A percentile compares a stretch with the other conserved stretches of the same genome.
Conservation (phyloP, 2,797 vertebrate genomes). For the Smutsia gigantea region DNA sequence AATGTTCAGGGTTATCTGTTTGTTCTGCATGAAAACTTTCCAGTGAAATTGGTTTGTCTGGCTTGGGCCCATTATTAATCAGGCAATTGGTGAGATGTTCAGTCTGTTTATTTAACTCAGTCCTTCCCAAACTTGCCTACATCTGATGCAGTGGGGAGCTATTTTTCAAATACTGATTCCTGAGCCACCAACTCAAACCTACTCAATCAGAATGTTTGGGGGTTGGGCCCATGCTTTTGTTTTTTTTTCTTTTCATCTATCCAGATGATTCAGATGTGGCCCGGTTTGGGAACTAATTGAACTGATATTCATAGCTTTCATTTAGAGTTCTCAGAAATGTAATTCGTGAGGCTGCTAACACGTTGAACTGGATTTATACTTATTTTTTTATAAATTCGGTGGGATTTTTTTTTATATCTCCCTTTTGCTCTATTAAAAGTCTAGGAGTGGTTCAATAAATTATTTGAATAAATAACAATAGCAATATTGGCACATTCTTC, state of each 20-base stretch:
- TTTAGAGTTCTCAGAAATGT: conserved; percentile 25
- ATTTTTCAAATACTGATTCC: conserved; percentile 22
- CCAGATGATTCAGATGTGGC: not conserved
- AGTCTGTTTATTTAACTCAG: not conserved
- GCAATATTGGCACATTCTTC: conserved; percentile 38
- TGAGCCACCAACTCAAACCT: not conserved
- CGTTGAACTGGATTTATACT: not conserved
- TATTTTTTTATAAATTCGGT: not conserved
- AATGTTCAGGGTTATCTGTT: not conserved
- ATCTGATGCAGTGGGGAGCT: not conserved
- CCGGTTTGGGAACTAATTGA: not conserved
- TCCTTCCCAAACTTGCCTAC: not conserved
- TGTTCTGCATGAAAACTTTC: conserved; percentile 12
- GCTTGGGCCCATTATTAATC: not conserved
- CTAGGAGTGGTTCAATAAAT: conserved; percentile 49
- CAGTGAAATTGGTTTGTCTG: not conserved
- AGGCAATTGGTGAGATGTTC: not conserved
- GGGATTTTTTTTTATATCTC: not conserved
- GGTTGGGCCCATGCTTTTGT: not conserved
- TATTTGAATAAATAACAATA: conserved; percentile 54
- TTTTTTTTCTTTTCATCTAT: not conserved
- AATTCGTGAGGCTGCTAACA: not conserved
- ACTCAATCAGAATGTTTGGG: not conserved
- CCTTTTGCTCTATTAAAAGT: not conserved
- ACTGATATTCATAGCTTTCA: not conserved